These are phyloP conservation scores for Cerastoderma edule DNA, from an alignment of 2,888 invertebrate species.

Conservation along the genomic window DNA sequence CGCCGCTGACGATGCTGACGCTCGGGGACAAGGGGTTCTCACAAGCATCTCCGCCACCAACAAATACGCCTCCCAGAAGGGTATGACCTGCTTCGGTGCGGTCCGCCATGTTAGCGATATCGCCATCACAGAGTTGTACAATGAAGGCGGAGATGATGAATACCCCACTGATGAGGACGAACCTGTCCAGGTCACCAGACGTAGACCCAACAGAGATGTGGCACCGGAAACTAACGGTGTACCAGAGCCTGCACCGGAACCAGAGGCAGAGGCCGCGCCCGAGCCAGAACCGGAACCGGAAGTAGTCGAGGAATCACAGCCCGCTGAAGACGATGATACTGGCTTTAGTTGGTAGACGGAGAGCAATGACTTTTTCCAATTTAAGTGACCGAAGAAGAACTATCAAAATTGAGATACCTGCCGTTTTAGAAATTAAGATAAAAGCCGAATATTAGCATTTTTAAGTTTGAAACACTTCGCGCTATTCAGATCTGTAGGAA, in stretches of 20 bases:
- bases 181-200: slow-evolving; percentile 29
- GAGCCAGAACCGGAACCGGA: slow-evolving; percentile 34
- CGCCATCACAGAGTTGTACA: slow-evolving; percentile 46
- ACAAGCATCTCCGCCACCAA: slow-evolving; percentile 82
- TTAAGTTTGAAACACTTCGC: too few relatives aligned
- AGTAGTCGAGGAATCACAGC: slow-evolving; percentile 35
- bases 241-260: slow-evolving; percentile 31
- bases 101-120: slow-evolving; percentile 57
- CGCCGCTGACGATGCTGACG: slow-evolving; percentile 46
- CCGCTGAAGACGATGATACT: slow-evolving; percentile 44
- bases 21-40: slow-evolving; percentile 48
- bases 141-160: slow-evolving; percentile 42
- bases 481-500: too few relatives aligned
- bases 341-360: slow-evolving; percentile 52
- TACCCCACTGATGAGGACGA: slow-evolving; percentile 56
- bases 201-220: slow-evolving; percentile 38
- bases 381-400: background rate
- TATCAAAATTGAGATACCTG: background rate
- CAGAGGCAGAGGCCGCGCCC: slow-evolving; percentile 42
- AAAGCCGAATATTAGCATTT: background rate
- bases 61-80: slow-evolving; percentile 81
- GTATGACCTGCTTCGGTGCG: slow-evolving; percentile 63
- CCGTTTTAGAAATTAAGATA: background rate
- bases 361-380: background rate
- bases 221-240: slow-evolving; percentile 10